These are phyloP conservation scores for Geotrupes spiniger DNA, from an alignment of 2,888 invertebrate genomes.

Conservation along the genomic window DNA sequence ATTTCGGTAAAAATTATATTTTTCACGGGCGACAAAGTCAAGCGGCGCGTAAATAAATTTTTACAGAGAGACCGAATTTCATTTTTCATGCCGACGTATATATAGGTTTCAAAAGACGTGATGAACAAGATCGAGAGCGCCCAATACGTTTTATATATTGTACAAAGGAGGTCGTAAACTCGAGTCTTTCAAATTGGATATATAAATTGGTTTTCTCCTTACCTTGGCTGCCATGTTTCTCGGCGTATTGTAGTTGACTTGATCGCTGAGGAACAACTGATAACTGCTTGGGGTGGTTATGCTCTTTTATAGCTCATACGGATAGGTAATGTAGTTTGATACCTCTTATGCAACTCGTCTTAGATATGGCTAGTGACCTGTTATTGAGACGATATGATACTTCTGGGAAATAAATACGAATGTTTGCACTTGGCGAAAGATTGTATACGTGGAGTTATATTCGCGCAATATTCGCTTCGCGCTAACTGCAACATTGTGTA, in stretches of 20 bases:
- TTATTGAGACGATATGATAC: slow-evolving; percentile 34
- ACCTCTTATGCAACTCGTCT: slow-evolving; percentile 34
- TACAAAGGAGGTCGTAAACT: too few species aligned
- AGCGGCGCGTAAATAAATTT: too few species aligned
- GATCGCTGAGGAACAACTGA: slow-evolving; percentile 34
- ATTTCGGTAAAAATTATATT: not conserved
- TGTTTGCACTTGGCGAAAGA: slow-evolving; percentile 19
- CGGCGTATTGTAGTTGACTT: slow-evolving; percentile 24
- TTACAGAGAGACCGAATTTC: too few species aligned
- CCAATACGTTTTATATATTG: too few species aligned
- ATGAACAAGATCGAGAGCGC: too few species aligned
- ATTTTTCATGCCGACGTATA: too few species aligned
- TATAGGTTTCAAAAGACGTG: too few species aligned
- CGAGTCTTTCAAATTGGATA: slow-evolving; percentile 21
- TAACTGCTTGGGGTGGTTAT: slow-evolving; percentile 29
- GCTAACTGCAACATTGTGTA: too few species aligned
- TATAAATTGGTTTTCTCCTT: slow-evolving; percentile 26
- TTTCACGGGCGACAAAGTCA: too few species aligned
- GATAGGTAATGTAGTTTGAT: slow-evolving; percentile 31
- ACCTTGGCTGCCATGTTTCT: slow-evolving; percentile 36
- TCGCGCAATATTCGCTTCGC: not conserved
- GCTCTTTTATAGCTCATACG: slow-evolving; percentile 33
- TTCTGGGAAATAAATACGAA: slow-evolving; percentile 32
- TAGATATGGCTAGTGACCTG: slow-evolving; percentile 30
- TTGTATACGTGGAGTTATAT: slow-evolving; percentile 8